Percentiles rank a stretch among this genome's conserved stretches.
phyloP scores from a whole-genome alignment of 2,113 vertebrate genomes.

The Chiloscyllium plagiosum region DNA sequence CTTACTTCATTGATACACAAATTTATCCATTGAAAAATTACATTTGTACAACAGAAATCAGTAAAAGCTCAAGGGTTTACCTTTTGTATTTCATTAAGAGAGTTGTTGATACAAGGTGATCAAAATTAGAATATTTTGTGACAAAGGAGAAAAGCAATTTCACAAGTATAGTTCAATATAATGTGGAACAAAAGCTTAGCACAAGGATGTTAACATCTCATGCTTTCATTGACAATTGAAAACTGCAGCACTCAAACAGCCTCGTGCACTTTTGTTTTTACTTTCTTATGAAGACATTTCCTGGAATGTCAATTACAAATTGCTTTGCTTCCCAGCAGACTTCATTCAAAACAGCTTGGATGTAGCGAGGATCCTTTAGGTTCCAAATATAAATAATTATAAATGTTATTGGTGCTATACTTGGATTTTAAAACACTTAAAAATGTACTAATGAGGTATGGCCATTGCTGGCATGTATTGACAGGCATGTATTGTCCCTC shows the following conservation, averaged over 20 bases:
- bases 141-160: background rate
- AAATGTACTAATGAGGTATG: too few relatives aligned
- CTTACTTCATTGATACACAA: background rate
- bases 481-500: too few relatives aligned
- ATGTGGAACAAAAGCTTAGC: background rate
- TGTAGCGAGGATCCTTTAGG: background rate
- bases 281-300: background rate
- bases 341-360: background rate
- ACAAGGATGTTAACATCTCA: background rate
- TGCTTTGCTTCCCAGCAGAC: background rate
- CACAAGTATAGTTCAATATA: background rate
- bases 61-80: background rate
- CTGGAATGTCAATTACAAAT: background rate
- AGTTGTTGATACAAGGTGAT: background rate
- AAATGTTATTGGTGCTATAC: background rate
- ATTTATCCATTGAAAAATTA: background rate
- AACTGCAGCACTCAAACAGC: background rate
- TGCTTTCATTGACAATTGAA: background rate
- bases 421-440: background rate
- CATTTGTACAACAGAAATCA: background rate
- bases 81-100: background rate
- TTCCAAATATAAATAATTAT: background rate
- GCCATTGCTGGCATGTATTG: too few relatives aligned
- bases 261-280: background rate
- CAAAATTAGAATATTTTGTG: background rate